Evolutionary conservation across 2,113 vertebrate species (phyloP), one percentile per base, ranked within the genome.

Genomic region (Halichoerus grypus): DNA sequence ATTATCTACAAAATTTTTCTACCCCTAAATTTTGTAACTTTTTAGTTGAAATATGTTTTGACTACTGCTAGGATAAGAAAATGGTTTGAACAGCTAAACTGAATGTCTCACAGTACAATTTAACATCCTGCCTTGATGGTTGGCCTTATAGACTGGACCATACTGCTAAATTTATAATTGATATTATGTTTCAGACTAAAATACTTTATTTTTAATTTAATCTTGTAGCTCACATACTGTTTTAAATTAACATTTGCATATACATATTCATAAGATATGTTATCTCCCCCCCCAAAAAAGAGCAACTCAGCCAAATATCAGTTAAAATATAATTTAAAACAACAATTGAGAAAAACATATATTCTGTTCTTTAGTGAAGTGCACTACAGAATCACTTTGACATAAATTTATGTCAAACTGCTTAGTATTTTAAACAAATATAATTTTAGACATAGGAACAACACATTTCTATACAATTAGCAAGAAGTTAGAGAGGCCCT

Each of bases 211-310:
- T 92, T 72, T 57, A 53, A 86, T 91, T 91, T 85, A 83, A 59
- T 76, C 26, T 80, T 42, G 9, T 71, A 76, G 7, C 93, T 94
- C 36, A 76, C 77, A 65, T 82, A 22, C 7, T 85, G 18, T 89
- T 97, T 97, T 42, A 91, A 94, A 86, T 93, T 97, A 97, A 71
- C 57, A 93, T 90, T 96, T 96, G 11, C 36, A 85, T 85, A 80
- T 97, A 36, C 79, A 86, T 97, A 89, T 76, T 97, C 31, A 79
- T 95, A 89, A 80, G 49, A 18, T 93, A 81, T 51, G 22, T 93
- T 77, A 86, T 49, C 83, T 22, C 5, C 16, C 21, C 26, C 13
- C 55, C 7, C 1, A 39, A 67, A 86, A 95, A 96, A 80, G 63
- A 86, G 9, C 53, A 92, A 46, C 81, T 94, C 46, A 83, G 26